phyloP scores from a whole-genome alignment of 2,113 vertebrate species.

The Carassius auratus region DNA sequence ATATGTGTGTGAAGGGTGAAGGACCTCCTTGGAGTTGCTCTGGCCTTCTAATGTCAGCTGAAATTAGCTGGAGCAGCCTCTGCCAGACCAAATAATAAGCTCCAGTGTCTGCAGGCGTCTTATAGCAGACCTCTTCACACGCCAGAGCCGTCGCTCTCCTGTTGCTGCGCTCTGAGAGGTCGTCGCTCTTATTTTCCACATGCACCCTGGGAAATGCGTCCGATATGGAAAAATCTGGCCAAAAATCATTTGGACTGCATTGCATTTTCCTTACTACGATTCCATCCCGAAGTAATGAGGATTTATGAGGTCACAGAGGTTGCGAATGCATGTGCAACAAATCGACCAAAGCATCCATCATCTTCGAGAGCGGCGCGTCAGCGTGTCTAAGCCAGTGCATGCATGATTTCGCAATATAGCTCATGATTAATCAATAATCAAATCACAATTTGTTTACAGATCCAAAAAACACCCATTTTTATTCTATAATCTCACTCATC shows the following conservation, averaged over 20 bases:
- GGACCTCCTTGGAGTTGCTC: conserved; percentile 53
- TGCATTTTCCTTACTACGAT: background rate
- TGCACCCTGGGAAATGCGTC: background rate
- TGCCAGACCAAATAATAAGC: conserved; percentile 50
- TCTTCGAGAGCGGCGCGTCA: conserved; percentile 6
- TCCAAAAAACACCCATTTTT: conserved; percentile 7
- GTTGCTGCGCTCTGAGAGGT: conserved; percentile 27
- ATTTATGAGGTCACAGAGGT: conserved; percentile 26
- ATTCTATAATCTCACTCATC: conserved; percentile 26
- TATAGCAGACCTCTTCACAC: conserved; percentile 36
- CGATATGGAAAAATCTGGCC: background rate
- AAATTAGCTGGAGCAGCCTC: conserved; percentile 51
- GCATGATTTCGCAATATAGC: conserved; percentile 12
- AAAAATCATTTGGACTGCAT: background rate
- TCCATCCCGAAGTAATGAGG: conserved; percentile 2
- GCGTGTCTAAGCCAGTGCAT: background rate
- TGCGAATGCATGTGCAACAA: conserved; percentile 5
- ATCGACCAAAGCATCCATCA: conserved; percentile 29
- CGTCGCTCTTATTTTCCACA: conserved; percentile 40
- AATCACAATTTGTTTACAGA: conserved; percentile 21
- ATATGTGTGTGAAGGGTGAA: conserved; percentile 52
- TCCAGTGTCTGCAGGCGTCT: conserved; percentile 50
- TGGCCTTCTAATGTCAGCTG: conserved; percentile 49
- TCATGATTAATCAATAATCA: conserved; percentile 10
- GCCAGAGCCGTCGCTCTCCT: conserved; percentile 20